Evolutionary conservation across 2,113 vertebrate genomes (phyloP).

Genomic region (Mohoua ochrocephala): DNA sequence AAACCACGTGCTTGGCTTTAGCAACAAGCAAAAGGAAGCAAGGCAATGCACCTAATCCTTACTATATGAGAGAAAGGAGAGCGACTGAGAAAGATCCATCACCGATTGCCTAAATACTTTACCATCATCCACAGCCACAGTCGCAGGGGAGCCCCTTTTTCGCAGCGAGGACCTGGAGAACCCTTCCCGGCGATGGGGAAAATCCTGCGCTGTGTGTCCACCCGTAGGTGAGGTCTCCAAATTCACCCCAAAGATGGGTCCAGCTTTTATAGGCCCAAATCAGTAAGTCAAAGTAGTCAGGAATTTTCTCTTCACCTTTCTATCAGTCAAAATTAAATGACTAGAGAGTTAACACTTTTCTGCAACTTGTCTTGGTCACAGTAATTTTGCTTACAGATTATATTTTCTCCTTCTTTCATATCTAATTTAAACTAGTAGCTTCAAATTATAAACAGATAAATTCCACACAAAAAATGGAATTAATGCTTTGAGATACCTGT

Average conservation of each 20-base stretch:
- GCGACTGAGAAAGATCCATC: neutral
- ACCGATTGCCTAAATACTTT: neutral
- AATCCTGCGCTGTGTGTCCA: fast-evolving
- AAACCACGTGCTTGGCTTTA: neutral
- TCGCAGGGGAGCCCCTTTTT: neutral
- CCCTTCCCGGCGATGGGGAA: neutral
- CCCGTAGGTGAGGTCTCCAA: neutral
- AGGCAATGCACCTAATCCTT: neutral
- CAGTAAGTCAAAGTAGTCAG: neutral
- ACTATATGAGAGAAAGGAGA: neutral
- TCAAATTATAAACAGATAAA: neutral
- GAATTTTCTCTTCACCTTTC: neutral
- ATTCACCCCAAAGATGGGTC: neutral
- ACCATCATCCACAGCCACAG: neutral
- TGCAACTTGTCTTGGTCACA: neutral
- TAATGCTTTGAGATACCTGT: neutral
- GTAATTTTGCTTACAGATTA: neutral
- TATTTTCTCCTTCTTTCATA: neutral
- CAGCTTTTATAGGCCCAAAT: neutral
- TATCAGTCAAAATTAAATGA: neutral
- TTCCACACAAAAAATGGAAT: neutral
- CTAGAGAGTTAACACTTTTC: neutral
- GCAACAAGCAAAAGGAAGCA: neutral
- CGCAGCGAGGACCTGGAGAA: neutral
- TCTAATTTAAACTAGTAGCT: neutral